Conservation (phyloP, 1,140 invertebrate genomes). For the Drosophila erecta region DNA sequence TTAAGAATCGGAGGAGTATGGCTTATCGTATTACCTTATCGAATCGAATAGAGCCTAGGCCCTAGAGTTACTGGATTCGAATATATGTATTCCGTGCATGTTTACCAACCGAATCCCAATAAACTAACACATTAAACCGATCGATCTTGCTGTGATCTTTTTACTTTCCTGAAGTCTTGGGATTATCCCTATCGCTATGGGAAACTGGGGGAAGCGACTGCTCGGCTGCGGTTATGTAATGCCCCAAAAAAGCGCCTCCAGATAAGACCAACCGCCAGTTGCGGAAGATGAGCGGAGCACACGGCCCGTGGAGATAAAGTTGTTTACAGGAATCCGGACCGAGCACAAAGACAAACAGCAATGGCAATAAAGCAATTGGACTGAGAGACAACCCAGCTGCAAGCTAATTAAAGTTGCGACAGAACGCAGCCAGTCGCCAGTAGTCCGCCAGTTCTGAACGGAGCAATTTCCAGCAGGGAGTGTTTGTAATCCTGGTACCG, state of each 20-base stretch:
- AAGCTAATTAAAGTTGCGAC: conserved; percentile 78
- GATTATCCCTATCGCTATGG: conserved; percentile 36
- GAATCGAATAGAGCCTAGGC: conserved; percentile 45
- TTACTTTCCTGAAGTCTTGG: conserved; percentile 9
- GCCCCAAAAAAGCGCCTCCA: conserved; percentile 38
- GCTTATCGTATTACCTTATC: conserved; percentile 44
- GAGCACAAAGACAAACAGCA: conserved; percentile 63
- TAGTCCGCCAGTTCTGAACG: conserved; percentile 45
- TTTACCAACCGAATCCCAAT: conserved; percentile 67
- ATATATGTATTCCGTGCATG: conserved; percentile 66
- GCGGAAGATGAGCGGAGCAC: conserved; percentile 64
- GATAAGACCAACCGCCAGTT: conserved; percentile 59
- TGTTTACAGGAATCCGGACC: conserved; percentile 66
- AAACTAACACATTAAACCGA: conserved; percentile 52
- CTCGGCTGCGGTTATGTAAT: conserved; percentile 53
- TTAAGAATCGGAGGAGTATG: not conserved
- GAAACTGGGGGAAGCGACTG: conserved; percentile 46
- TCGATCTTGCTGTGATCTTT: conserved; percentile 12
- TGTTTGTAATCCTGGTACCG: conserved; percentile 53
- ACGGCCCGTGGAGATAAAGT: conserved; percentile 64
- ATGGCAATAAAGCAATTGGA: conserved; percentile 59
- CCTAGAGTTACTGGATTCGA: conserved; percentile 47
- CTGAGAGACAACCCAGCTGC: conserved; percentile 21
- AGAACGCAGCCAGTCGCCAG: conserved; percentile 53
- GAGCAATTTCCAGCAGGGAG: conserved; percentile 32